Conservation (phyloP, 2,113 vertebrate genomes). For the Suricata suricatta region DNA sequence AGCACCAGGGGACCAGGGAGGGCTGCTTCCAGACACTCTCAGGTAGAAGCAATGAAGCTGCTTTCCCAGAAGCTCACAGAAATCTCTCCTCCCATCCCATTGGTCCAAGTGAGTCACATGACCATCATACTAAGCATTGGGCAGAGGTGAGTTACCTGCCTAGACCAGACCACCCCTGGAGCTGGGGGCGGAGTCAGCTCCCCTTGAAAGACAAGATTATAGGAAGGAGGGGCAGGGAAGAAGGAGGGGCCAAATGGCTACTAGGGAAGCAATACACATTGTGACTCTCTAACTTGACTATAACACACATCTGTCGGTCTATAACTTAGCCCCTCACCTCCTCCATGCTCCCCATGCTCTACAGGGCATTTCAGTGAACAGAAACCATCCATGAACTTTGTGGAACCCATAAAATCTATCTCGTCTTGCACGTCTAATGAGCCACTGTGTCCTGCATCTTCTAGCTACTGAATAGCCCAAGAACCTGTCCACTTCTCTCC, state of each 20-base stretch:
- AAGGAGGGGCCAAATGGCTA: too few relatives aligned
- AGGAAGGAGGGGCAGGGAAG: not conserved
- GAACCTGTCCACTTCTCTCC: not conserved
- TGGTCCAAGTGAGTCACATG: not conserved
- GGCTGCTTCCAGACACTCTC: not conserved
- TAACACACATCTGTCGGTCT: not conserved
- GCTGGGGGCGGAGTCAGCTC: not conserved
- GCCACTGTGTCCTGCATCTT: not conserved
- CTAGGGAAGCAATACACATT: not conserved
- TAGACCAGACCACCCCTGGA: not conserved
- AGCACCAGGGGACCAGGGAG: not conserved
- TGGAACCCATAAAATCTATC: not conserved
- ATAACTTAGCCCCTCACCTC: not conserved
- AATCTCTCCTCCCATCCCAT: not conserved
- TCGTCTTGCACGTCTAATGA: not conserved
- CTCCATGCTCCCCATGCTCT: not conserved
- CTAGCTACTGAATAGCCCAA: not conserved
- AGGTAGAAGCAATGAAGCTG: not conserved
- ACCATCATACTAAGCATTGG: not conserved
- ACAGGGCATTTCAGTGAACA: fast-evolving
- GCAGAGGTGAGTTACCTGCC: not conserved
- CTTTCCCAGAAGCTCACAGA: conserved; percentile 16
- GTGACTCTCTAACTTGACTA: not conserved
- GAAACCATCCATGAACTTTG: not conserved
- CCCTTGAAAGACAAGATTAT: not conserved